A percentile compares a stretch with the other conserved stretches of the same genome.
Evolutionary conservation across 2,888 invertebrate genomes (phyloP).

Genomic region (Himalopsyche kuldschensis): DNA sequence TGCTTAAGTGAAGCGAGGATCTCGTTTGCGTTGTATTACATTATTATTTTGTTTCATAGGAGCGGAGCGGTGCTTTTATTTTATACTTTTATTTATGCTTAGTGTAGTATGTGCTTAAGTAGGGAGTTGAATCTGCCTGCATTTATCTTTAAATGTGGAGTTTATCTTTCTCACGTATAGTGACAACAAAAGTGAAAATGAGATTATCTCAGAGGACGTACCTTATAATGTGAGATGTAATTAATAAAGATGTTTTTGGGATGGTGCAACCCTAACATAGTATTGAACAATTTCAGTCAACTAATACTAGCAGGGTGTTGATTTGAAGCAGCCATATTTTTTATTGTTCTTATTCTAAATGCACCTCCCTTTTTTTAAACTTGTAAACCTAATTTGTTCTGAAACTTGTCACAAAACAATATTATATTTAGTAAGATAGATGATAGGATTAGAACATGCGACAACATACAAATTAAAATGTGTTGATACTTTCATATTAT

Average conservation of each 20-base stretch:
- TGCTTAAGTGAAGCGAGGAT: background rate
- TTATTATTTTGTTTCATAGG: background rate
- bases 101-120: background rate
- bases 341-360: background rate
- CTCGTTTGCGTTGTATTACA: background rate
- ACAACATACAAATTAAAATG: background rate
- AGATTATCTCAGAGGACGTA: background rate
- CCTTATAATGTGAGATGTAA: background rate
- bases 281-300: background rate
- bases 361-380: background rate
- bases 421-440: background rate
- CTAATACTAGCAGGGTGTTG: background rate
- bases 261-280: background rate
- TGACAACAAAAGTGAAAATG: background rate
- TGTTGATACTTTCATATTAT: background rate
- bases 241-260: background rate
- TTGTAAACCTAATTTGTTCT: background rate
- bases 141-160: background rate
- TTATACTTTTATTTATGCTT: background rate
- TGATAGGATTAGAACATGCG: background rate
- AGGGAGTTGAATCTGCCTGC: background rate
- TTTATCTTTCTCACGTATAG: background rate
- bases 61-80: background rate
- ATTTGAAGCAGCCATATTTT: background rate
- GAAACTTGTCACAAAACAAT: background rate